Base-by-base conservation (phyloP, 2,797 vertebrate genomes). In the Thaleichthys pacificus region DNA sequence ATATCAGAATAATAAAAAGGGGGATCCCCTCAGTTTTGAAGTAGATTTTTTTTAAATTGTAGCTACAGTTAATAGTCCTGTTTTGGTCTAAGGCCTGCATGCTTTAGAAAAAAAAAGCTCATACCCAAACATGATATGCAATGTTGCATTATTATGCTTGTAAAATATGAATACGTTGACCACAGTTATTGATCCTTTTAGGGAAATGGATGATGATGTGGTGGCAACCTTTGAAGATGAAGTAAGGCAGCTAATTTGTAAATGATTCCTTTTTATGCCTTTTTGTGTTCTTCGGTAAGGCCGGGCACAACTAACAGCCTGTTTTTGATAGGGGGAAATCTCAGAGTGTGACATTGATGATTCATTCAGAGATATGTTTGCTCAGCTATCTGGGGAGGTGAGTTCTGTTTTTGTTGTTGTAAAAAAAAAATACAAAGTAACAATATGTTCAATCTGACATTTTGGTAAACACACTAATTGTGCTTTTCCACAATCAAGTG, bases 171-270 rank as follows among this genome's bases (percentile, higher is more conserved):
- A 54, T 54, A 14, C 4, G 19, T 54, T 54, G 3, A 17, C 51
- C 17, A 19, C 51, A 6, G 51, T 60, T n/a, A 60, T 60, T 11
- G 21, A 5, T 82, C 67, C n/a, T 71, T 80, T 60, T 84, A 97
- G 95, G 82, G 94, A 96, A 88, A 83, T 97, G 89, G 96, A 96
- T 0, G 94, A 97, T 47, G 85, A 89, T 30, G 88, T 95, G 77
- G 89, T 81, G 0, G 90, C 88, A 0, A 87, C 90, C 80, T 74
- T 95, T 8, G 92, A 93, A 0, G 91, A 94, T 5, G 94, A 96
- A 93, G 96, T 96, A 79, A 91, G 85, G 19, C 54, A 35, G 22
- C 26, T 12, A 32, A 9, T 32, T 32, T 19, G 28, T 17, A 56
- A n/a, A 3, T 47, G 2, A 47, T 47, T 47, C 42, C 11, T 47